These are phyloP conservation scores for Volucella bombylans DNA, from an alignment of 2,888 invertebrate species.

Conservation along the genomic window DNA sequence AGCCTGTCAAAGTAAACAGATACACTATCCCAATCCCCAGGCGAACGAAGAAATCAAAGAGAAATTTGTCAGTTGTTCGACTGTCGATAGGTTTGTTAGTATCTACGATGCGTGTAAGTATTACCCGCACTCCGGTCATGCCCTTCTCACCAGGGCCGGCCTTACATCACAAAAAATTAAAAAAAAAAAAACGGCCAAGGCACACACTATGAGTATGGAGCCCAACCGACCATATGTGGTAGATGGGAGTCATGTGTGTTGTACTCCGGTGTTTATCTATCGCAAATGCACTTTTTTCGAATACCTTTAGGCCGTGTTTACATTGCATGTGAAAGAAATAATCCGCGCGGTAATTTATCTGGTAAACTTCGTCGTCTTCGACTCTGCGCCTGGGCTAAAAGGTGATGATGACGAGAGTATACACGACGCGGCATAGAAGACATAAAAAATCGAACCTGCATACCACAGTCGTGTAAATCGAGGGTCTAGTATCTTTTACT, in stretches of 20 bases:
- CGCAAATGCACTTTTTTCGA: conserved; percentile 47
- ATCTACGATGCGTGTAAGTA: conserved; percentile 46
- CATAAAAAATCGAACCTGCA: conserved; percentile 14
- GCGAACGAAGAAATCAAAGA: conserved; percentile 37
- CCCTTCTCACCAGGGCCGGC: conserved; percentile 15
- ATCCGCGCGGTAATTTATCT: conserved; percentile 41
- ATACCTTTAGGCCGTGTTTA: conserved; percentile 46
- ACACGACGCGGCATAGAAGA: not conserved
- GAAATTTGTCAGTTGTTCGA: conserved; percentile 57
- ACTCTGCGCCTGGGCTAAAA: conserved; percentile 20
- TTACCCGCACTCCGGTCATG: not conserved
- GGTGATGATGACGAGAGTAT: conserved; percentile 47
- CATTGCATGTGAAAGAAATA: conserved; percentile 50
- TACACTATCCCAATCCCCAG: not conserved
- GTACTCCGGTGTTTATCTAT: conserved; percentile 53
- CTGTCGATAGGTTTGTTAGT: conserved; percentile 30
- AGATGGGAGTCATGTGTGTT: conserved; percentile 17
- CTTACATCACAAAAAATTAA: conserved; percentile 43
- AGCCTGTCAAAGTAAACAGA: conserved; percentile 55
- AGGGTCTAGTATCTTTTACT: conserved; percentile 10
- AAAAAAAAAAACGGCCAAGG: too few species aligned
- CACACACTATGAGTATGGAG: too few species aligned
- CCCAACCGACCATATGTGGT: conserved; percentile 29
- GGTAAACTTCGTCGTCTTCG: conserved; percentile 23
- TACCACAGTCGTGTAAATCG: conserved; percentile 32